Evolutionary conservation across 2,888 invertebrate species (phyloP), one percentile per base, ranked within the genome.

Genomic region (Himalopsyche tibetana): DNA sequence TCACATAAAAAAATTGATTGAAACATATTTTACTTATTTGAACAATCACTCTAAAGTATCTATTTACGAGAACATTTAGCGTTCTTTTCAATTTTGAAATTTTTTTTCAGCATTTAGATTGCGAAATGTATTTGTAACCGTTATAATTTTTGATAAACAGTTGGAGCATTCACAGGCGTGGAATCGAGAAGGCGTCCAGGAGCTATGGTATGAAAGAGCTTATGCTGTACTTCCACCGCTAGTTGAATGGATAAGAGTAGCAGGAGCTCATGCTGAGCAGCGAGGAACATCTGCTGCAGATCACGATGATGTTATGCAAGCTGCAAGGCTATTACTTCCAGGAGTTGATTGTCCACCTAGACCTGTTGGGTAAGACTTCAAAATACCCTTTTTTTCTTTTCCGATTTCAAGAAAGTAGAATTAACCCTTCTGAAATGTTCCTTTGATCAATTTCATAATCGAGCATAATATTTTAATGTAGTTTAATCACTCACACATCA

Each of bases 311-410:
- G 95, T 98, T 45, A 94, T 96, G 94, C 98, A 98, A 92, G 97
- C 98, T 0, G 98, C 98, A 0, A 91, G 98, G 8, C 91, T 98
- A 80, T 93, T 98, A 74, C 92, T 98, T 84, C 98, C 98, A 2
- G 97, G 97, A 36, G 97, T 98, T 0, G 98, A 98, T 92, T 98
- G 97, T 91, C 98, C 98, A 17, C 96, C 97, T 1, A 92, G 98
- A 80, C 94, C 96, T 2, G 93, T 96, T 89, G 95, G 96, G 95
- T 94, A 89, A 45, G 82, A 84, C n/a, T 40, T 19, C 51, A 51
- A 51, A 51, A 15, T 51, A 15, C 15, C 15, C 15, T 15, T 5
- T 12, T 4, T 2, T 15, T 12, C 5, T 51, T 51, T 3, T 15
- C 0, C 9, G 45, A 45, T 9, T 45, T 51, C 6, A 51, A 15